These are phyloP conservation scores for Leucophenga montana DNA, from an alignment of 2,888 invertebrate species.

Conservation along the genomic window DNA sequence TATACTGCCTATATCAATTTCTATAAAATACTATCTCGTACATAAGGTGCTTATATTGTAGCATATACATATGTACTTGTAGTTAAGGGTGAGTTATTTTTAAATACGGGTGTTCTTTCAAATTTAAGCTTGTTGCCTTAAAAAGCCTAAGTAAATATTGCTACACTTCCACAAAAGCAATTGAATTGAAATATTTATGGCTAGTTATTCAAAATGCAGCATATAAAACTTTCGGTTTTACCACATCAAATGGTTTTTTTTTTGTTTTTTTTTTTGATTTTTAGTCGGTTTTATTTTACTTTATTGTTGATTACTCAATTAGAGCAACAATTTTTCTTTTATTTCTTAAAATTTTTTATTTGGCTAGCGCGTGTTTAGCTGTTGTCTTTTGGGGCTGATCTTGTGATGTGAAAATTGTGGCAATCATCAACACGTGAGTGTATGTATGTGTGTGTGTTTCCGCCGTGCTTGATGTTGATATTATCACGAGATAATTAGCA, in stretches of 20 bases:
- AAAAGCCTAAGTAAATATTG: too few relatives aligned
- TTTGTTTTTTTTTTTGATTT: not conserved
- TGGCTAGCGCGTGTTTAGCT: slow-evolving; percentile 2
- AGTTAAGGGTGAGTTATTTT: too few relatives aligned
- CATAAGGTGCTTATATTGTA: too few relatives aligned
- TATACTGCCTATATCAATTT: too few relatives aligned
- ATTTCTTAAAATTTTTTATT: not conserved
- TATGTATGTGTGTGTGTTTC: slow-evolving; percentile 25
- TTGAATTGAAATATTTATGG: too few relatives aligned
- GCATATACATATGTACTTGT: too few relatives aligned
- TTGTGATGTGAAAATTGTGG: slow-evolving; percentile 38
- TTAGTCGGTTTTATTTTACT: not conserved
- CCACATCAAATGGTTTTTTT: not conserved
- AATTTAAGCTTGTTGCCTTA: too few relatives aligned
- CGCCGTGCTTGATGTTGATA: slow-evolving; percentile 18
- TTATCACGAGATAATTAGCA: slow-evolving; percentile 48
- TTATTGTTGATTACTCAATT: slow-evolving; percentile 20
- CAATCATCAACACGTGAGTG: slow-evolving; percentile 42
- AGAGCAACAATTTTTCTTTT: not conserved
- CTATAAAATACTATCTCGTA: too few relatives aligned
- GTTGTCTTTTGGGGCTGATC: slow-evolving; percentile 32
- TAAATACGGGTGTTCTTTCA: too few relatives aligned
- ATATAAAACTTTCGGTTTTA: not conserved
- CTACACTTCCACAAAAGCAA: too few relatives aligned
- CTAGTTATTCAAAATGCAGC: too few relatives aligned